Base-by-base conservation (phyloP, 2,797 vertebrate species). In the Eleutherodactylus coqui region DNA sequence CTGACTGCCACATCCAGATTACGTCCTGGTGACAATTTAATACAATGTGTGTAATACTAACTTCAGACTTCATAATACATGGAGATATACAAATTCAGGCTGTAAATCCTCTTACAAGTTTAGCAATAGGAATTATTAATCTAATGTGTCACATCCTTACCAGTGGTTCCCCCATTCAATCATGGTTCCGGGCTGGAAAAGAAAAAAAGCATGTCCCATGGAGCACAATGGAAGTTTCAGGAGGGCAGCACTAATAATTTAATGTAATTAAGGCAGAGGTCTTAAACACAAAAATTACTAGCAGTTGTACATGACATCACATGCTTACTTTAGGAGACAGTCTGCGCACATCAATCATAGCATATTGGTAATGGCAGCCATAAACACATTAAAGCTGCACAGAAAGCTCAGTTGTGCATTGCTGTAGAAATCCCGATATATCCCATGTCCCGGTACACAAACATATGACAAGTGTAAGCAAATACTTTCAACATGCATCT, bases 141-240 rank as follows among this genome's bases (percentile, higher is more conserved):
- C 55, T 47, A 75, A 45, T 79, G 69, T 67, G 11, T 62, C 47
- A 29, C 51, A 51, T 79, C 92, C 96, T 98, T 94, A 99, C 98
- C 98, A 99, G 94, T 99, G 98, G 95, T 99, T 99, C 83, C 97
- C 98, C 98, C 98, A 99, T 90, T 99, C 97, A 86, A 99, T 99
- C 98, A 99, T 99, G 82, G 98, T 99, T 92, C 98, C 98, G 36
- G 98, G 98, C 98, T 99, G 94, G 72, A 93, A 92, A 87, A 91
- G 88, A 88, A 91, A 88, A 91, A 91, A 79, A 88, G 55, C 78
- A 86, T 73, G 78, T 86, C 79, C 70, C 45, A 81, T 86, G 43
- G 75, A 82, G 85, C 49, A 82, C 51, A 86, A 86, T 82, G 55
- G 79, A 82, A 76, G 16, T 60, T 72, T 80, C 41, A 76, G 38